Base-by-base conservation (phyloP, 2,888 invertebrate genomes). In the Thyatira batis region DNA sequence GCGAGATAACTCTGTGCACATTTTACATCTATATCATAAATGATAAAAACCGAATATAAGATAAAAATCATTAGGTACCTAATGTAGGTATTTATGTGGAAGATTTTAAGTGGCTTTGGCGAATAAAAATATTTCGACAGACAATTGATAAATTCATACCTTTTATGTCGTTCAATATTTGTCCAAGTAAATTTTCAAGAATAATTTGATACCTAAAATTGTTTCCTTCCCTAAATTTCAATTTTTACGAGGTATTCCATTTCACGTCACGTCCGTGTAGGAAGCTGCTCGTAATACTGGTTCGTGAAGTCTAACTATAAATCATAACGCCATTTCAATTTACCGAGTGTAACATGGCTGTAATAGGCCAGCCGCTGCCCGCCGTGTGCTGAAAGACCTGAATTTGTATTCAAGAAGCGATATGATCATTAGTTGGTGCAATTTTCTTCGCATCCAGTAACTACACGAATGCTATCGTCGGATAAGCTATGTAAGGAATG, bases 291-390 rank as follows among this genome's bases (percentile, higher is more conserved):
- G 78, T 86, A 86, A 84, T 87, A 82, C 82, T 74, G 74, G 79
- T 80, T 84, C 83, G 83, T 84, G 85, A 84, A 88, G 82, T 78
- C 84, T 78, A 67, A 69, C 84, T 78, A 89, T 90, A 90, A 89
- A 91, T 90, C 90, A 89, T 88, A 87, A 79, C 80, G 81, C 85
- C 80, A 76, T 88, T 89, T 90, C 90, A 90, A 90, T 91, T 89
- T 88, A 82, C 84, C 77, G 75, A 82, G 77, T 80, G 77, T 80
- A 87, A 86, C 85, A 85, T 78, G 78, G 71, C 77, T 76, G 76
- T 82, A 82, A 85, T 80, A 85, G 83, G 83, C 83, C 82, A 80
- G 76, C 73, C 77, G 75, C 79, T 76, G 76, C 75, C 75, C 80
- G 75, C 73, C 73, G 70, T 72, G 67, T 67, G 80, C 84, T 87